Evolutionary conservation across 2,113 vertebrate species (phyloP).

Genomic region (Proteles cristata): DNA sequence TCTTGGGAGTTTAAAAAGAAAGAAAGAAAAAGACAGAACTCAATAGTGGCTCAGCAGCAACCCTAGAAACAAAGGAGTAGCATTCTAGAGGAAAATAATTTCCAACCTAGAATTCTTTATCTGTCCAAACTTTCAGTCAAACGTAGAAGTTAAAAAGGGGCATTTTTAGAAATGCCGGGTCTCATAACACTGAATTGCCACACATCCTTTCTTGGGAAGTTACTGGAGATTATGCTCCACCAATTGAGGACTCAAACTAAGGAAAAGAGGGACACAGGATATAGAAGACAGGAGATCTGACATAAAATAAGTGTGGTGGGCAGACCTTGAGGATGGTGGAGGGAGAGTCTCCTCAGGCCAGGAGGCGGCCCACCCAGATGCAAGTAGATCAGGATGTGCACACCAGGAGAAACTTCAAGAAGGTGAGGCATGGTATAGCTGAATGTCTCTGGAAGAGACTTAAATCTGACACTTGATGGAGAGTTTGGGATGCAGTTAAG

Average conservation of each 20-base stretch:
- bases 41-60: not conserved
- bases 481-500: not conserved
- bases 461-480: not conserved
- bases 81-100: not conserved
- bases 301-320: not conserved
- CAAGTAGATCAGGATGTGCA: not conserved
- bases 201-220: not conserved
- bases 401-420: not conserved
- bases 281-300: not conserved
- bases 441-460: not conserved
- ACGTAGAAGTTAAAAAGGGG: not conserved
- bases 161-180: not conserved
- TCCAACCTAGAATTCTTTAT: not conserved
- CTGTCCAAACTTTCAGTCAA: not conserved
- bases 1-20: not conserved
- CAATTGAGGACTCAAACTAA: not conserved
- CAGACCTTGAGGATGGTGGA: not conserved
- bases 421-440: not conserved
- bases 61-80: not conserved
- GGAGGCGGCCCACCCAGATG: not conserved
- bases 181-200: not conserved
- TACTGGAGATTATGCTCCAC: not conserved
- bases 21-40: not conserved
- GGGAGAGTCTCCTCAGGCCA: not conserved
- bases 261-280: not conserved